These are phyloP conservation scores for Melinaea marsaeus DNA, from an alignment of 2,888 invertebrate genomes.

Conservation along the genomic window DNA sequence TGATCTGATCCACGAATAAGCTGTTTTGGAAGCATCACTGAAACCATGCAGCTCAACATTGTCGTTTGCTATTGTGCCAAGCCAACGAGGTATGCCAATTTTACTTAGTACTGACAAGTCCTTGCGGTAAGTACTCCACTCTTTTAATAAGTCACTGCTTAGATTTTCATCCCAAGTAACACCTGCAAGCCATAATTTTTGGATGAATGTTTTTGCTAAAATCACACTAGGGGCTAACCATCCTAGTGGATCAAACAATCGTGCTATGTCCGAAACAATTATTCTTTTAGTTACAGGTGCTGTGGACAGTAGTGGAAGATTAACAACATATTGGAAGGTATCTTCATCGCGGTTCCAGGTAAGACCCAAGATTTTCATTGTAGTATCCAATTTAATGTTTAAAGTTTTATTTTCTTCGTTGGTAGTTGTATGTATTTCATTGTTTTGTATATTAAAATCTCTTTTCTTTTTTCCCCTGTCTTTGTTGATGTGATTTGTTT, in stretches of 20 bases:
- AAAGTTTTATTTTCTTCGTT: conserved; percentile 11
- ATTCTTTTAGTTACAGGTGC: too few species aligned
- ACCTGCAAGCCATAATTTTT: conserved; percentile 23
- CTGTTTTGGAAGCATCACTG: conserved; percentile 21
- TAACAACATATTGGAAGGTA: too few species aligned
- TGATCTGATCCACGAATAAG: too few species aligned
- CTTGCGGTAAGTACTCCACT: conserved; percentile 28
- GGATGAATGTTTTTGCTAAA: conserved; percentile 19
- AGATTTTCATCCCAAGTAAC: conserved; percentile 21
- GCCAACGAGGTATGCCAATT: conserved; percentile 22
- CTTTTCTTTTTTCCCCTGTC: too few species aligned
- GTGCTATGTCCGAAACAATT: too few species aligned
- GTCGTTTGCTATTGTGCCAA: conserved; percentile 8
- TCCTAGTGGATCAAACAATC: too few species aligned
- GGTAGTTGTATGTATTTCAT: background rate
- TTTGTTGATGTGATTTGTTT: background rate
- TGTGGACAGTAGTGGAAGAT: too few species aligned
- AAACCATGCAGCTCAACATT: conserved; percentile 17
- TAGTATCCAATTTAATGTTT: conserved; percentile 28
- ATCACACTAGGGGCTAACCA: too few species aligned
- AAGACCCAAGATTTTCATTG: too few species aligned
- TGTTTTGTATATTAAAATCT: background rate
- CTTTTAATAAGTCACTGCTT: conserved; percentile 13
- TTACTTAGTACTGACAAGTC: conserved; percentile 17
- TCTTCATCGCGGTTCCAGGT: too few species aligned